phyloP scores from a whole-genome alignment of 2,888 invertebrate genomes.

The Archaeoteleia sp. region DNA sequence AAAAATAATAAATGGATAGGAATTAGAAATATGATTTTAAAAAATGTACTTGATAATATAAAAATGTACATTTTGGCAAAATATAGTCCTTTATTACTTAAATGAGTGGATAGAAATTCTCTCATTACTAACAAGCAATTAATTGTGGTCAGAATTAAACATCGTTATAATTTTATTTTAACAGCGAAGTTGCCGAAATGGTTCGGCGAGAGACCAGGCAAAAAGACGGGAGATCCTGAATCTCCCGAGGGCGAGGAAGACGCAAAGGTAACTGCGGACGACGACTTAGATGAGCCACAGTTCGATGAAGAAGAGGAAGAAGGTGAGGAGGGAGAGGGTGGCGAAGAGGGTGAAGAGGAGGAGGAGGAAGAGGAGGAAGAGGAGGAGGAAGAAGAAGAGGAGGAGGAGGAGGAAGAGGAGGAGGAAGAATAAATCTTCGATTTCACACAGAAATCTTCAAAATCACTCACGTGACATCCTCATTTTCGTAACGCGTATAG shows the following conservation, averaged over 20 bases:
- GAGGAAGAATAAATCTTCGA: constrained; percentile 57
- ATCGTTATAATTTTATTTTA: constrained; percentile 26
- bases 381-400: constrained; percentile 71
- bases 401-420: constrained; percentile 68
- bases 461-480: constrained; percentile 21
- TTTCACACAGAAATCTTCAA: constrained; percentile 20
- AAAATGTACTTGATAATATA: too few relatives aligned
- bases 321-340: constrained; percentile 83
- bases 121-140: too few relatives aligned
- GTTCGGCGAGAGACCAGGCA: constrained; percentile 97
- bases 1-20: too few relatives aligned
- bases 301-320: constrained; percentile 85
- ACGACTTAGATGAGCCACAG: constrained; percentile 81
- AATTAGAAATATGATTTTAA: too few relatives aligned
- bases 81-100: too few relatives aligned
- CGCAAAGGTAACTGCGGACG: constrained; percentile 85
- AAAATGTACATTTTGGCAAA: too few relatives aligned
- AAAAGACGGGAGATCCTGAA: constrained; percentile 91
- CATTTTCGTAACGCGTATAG: constrained; percentile 19
- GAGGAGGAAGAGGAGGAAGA: constrained; percentile 71
- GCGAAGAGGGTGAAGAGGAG: constrained; percentile 77
- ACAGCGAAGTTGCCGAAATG: constrained; percentile 94
- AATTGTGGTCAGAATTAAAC: too few relatives aligned
- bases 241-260: constrained; percentile 94
- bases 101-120: too few relatives aligned